Conservation (phyloP, 2,113 vertebrate species). For the Neofelis nebulosa region DNA sequence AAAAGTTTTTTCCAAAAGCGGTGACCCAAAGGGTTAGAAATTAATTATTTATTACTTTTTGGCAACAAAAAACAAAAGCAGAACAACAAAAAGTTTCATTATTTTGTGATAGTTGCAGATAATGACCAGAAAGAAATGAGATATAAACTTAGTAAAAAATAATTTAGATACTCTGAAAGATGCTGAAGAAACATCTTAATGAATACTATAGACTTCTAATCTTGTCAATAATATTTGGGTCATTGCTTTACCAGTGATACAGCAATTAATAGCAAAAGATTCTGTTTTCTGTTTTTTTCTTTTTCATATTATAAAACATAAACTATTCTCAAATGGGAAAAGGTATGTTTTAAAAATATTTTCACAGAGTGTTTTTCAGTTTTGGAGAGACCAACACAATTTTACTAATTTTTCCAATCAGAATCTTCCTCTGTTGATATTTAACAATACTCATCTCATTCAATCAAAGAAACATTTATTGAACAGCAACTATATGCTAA, state of each 20-base stretch:
- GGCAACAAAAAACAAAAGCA: background rate
- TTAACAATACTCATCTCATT: constrained; percentile 5
- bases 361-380: background rate
- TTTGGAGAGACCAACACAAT: background rate
- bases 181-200: background rate
- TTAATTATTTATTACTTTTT: constrained; percentile 29
- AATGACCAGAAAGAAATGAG: background rate
- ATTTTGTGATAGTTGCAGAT: background rate
- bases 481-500: background rate
- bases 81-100: background rate
- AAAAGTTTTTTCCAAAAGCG: background rate
- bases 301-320: background rate
- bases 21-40: background rate
- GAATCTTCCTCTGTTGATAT: background rate
- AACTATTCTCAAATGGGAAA: background rate
- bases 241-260: background rate
- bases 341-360: background rate
- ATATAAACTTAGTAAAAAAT: background rate
- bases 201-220: background rate
- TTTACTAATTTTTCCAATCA: constrained; percentile 27
- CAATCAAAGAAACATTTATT: background rate
- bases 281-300: background rate
- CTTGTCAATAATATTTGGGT: background rate
- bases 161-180: background rate
- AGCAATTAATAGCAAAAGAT: background rate